Conservation (phyloP, 64 coral and sea anemone genomes). For the Montipora sp. region DNA sequence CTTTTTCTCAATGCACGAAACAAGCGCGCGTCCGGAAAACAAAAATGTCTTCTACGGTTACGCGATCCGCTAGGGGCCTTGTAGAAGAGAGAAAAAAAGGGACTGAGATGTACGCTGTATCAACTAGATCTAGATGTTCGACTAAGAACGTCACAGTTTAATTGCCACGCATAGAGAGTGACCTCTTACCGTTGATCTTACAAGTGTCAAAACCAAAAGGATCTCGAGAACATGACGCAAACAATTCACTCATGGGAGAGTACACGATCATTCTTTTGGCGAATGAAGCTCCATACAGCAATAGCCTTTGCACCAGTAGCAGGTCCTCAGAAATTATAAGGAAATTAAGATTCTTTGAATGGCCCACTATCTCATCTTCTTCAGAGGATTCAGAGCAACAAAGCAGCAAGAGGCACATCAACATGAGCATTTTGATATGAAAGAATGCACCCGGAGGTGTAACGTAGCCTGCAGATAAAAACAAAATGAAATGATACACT, state of each 20-base stretch:
- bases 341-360: slow-evolving; percentile 54
- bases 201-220: slow-evolving; percentile 73
- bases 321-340: slow-evolving; percentile 69
- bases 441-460: slow-evolving; percentile 72
- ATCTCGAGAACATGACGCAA: slow-evolving; percentile 67
- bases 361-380: neutral
- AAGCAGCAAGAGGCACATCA: slow-evolving; percentile 69
- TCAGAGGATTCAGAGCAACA: neutral
- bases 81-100: no score
- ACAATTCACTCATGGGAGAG: slow-evolving; percentile 69
- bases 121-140: no score
- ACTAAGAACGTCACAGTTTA: neutral
- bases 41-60: no score
- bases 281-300: slow-evolving; percentile 57
- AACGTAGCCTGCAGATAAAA: neutral
- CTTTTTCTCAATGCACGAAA: no score
- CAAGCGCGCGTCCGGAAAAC: no score
- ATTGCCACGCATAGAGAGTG: neutral
- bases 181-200: slow-evolving; percentile 68
- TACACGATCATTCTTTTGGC: slow-evolving; percentile 60
- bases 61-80: no score
- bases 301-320: slow-evolving; percentile 68
- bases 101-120: no score
- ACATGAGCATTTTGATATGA: slow-evolving; percentile 68
- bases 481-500: neutral